A percentile compares a stretch with the other conserved stretches of the same genome.
Conservation (phyloP, 2,113 vertebrate species). For the Mormoops blainvillei region DNA sequence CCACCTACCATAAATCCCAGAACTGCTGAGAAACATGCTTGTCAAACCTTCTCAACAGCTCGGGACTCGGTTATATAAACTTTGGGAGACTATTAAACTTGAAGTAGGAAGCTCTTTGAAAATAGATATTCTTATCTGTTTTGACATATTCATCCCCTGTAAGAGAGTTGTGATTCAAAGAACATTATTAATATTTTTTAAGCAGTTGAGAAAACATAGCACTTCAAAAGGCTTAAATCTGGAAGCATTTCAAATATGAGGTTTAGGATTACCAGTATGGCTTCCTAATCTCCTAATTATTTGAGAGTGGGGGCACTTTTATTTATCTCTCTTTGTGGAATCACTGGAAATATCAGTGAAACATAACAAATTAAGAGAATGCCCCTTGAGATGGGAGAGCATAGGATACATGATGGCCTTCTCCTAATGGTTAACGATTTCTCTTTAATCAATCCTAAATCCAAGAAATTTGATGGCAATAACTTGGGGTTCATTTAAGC, state of each 20-base stretch:
- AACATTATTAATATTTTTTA: constrained; percentile 27
- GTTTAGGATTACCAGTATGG: constrained; percentile 6
- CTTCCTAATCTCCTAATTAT: constrained; percentile 47
- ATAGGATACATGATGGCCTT: not conserved
- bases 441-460: not conserved
- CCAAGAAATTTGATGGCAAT: not conserved
- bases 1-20: not conserved
- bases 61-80: constrained; percentile 15
- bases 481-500: not conserved
- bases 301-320: constrained; percentile 17
- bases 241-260: constrained; percentile 14
- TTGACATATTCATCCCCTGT: constrained; percentile 16
- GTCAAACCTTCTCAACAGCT: not conserved
- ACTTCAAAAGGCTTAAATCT: constrained; percentile 55
- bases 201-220: constrained; percentile 32
- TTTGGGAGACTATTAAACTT: constrained; percentile 42
- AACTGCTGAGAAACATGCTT: not conserved
- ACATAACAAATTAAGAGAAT: not conserved
- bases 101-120: constrained; percentile 29
- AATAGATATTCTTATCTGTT: constrained; percentile 49
- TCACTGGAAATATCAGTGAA: constrained; percentile 26
- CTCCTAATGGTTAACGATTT: not conserved
- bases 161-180: constrained; percentile 30
- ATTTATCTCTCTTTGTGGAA: not conserved
- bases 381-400: not conserved